Evolutionary conservation across 2,888 invertebrate species (phyloP).

Genomic region (Eumacrocentrus americanus): DNA sequence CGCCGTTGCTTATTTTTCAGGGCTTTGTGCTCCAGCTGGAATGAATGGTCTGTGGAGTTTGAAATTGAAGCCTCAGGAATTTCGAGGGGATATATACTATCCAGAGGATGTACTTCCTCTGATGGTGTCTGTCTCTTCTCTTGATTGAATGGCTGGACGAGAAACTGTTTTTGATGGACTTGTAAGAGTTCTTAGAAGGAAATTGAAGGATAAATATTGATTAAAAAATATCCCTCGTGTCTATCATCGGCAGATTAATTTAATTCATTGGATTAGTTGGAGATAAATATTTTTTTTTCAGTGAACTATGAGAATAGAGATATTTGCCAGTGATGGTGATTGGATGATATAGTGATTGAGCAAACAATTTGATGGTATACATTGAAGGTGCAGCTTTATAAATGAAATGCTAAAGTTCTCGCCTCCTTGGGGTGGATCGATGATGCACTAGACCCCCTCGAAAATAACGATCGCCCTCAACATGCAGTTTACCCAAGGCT

Average conservation of each 20-base stretch:
- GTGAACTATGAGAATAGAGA: no score
- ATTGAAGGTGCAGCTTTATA: not conserved
- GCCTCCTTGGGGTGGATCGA: conserved; percentile 20
- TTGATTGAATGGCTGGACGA: not conserved
- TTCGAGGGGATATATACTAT: not conserved
- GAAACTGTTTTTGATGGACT: not conserved
- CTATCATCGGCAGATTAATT: not conserved
- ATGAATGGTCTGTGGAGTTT: not conserved
- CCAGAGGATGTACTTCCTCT: no score
- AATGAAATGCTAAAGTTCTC: conserved; percentile 3
- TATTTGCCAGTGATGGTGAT: no score
- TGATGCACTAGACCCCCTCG: conserved; percentile 31
- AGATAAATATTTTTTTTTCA: not conserved
- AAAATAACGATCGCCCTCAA: conserved; percentile 29
- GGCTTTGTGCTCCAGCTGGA: not conserved
- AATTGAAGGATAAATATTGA: not conserved
- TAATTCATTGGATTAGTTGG: not conserved
- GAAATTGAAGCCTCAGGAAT: not conserved
- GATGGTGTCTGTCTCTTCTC: not conserved
- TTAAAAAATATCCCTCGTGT: conserved; percentile 6
- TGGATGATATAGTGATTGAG: no score
- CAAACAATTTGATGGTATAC: not conserved
- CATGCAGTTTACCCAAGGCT: conserved; percentile 27
- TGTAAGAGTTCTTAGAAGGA: conserved; percentile 12
- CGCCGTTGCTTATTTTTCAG: not conserved